Evolutionary conservation across 1,140 invertebrate species (phyloP).

Genomic region (Drosophila prosaltans): DNA sequence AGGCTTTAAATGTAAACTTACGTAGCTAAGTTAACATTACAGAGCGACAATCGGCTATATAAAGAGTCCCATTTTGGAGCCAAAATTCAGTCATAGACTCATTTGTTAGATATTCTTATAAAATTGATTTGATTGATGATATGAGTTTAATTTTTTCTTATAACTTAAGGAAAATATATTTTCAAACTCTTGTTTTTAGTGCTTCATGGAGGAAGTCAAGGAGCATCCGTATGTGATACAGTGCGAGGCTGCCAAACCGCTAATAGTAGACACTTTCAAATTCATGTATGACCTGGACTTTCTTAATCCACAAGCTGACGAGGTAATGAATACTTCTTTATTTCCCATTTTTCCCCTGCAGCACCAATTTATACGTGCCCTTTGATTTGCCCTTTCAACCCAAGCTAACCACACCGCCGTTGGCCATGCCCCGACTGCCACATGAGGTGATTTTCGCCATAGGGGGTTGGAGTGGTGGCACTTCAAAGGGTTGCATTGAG

Average conservation of each 20-base stretch:
- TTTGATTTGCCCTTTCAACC: slow-evolving; percentile 43
- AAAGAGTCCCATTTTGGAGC: no score
- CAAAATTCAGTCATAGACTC: no score
- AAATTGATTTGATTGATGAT: no score
- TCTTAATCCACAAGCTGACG: slow-evolving; percentile 84
- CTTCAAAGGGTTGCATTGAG: slow-evolving; percentile 90
- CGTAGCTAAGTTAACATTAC: no score
- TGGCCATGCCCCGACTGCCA: slow-evolving; percentile 87
- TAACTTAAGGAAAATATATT: no score
- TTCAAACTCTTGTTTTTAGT: slow-evolving; percentile 65
- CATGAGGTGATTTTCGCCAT: slow-evolving; percentile 89
- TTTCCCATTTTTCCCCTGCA: slow-evolving; percentile 21
- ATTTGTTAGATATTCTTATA: no score
- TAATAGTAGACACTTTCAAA: slow-evolving; percentile 87
- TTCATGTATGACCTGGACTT: slow-evolving; percentile 86
- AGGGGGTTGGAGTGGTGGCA: slow-evolving; percentile 92
- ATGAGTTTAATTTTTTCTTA: no score
- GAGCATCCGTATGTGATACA: slow-evolving; percentile 86
- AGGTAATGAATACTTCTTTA: slow-evolving; percentile 56
- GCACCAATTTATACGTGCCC: slow-evolving; percentile 44
- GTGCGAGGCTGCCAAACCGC: slow-evolving; percentile 86
- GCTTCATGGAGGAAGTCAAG: slow-evolving; percentile 86
- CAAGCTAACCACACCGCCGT: slow-evolving; percentile 85
- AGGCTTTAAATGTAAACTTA: no score
- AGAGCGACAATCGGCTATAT: no score